These are phyloP conservation scores for Mionectes olivaceus DNA, from an alignment of 2,797 vertebrate genomes.

Conservation along the genomic window DNA sequence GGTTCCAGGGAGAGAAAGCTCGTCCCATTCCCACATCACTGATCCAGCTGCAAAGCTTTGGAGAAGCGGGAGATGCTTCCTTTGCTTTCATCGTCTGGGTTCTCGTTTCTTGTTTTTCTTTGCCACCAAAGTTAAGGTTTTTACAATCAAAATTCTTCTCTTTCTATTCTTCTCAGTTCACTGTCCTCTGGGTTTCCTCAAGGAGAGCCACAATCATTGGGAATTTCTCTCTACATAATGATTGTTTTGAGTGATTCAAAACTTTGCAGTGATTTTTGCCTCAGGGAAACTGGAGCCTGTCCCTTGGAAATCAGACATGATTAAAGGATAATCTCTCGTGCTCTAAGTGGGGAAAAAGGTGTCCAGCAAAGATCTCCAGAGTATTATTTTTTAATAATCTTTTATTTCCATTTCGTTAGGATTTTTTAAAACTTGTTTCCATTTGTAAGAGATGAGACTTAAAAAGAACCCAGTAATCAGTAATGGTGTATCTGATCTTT, in stretches of 20 bases:
- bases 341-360: not conserved
- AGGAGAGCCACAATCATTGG: not conserved
- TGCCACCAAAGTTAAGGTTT: not conserved
- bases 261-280: not conserved
- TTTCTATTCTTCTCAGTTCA: not conserved
- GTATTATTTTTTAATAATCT: not conserved
- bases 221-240: not conserved
- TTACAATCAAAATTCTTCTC: not conserved
- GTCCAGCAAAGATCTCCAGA: not conserved
- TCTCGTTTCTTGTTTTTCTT: not conserved
- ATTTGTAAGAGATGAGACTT: not conserved
- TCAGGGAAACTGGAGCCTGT: not conserved
- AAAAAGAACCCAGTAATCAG: not conserved
- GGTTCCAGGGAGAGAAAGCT: not conserved
- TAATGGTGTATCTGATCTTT: not conserved
- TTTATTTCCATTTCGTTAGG: not conserved
- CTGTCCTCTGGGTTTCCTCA: not conserved
- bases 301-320: not conserved
- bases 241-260: not conserved
- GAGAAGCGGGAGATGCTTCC: not conserved
- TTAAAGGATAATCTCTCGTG: not conserved
- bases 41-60: not conserved
- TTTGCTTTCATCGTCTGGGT: not conserved
- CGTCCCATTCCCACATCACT: not conserved
- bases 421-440: not conserved